A percentile compares a stretch with the other conserved stretches of the same genome.
Conservation (phyloP, 1,140 invertebrate genomes). For the Cotesia glomerata region DNA sequence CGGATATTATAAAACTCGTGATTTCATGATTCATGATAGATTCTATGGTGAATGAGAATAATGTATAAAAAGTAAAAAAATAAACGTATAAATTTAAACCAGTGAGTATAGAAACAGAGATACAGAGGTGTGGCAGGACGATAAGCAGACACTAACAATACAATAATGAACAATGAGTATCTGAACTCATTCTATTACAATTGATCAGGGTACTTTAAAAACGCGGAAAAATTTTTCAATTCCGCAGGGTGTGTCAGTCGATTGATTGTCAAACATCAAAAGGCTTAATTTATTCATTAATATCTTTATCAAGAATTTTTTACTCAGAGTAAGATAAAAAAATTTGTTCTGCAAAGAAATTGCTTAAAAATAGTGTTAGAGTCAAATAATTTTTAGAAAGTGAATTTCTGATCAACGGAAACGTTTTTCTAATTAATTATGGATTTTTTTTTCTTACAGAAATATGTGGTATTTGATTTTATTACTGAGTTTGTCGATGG, state of each 20-base stretch:
- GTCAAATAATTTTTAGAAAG: no score
- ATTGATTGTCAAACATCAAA: background rate
- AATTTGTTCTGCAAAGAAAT: no score
- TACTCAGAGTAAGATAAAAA: no score
- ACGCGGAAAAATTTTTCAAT: background rate
- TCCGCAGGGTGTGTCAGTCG: background rate
- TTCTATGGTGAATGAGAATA: background rate
- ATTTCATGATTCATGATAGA: no score
- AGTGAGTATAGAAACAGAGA: background rate
- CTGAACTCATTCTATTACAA: background rate
- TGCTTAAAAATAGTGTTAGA: no score
- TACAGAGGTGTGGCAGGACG: conserved; percentile 23
- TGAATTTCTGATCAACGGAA: no score
- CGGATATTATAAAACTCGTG: no score
- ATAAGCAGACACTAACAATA: conserved; percentile 16
- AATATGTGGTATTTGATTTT: conserved; percentile 35
- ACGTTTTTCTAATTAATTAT: no score
- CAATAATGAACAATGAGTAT: conserved; percentile 1
- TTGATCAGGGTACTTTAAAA: conserved; percentile 3
- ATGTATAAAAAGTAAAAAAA: background rate
- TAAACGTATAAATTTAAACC: background rate
- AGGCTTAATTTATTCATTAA: no score
- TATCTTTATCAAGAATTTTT: no score
- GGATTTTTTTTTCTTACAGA: conserved; percentile 9
- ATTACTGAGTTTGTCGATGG: conserved; percentile 35